These are phyloP conservation scores for Pachyuromys duprasi DNA, from an alignment of 2,797 vertebrate genomes.

Conservation along the genomic window DNA sequence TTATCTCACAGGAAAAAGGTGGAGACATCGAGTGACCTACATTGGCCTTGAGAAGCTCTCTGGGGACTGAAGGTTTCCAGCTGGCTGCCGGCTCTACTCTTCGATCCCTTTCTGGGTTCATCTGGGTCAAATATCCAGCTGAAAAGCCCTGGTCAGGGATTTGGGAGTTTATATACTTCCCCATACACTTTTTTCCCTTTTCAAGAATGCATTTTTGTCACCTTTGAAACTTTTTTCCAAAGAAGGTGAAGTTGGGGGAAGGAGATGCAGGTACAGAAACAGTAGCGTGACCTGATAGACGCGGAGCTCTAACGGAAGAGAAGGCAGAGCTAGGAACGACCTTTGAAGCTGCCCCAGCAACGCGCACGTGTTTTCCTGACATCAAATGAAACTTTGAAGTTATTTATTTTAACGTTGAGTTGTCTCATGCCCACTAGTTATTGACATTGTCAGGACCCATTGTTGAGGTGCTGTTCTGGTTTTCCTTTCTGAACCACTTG, in stretches of 20 bases:
- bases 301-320: not conserved
- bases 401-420: conserved; percentile 55
- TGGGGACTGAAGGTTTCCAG: not conserved
- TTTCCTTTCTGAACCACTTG: conserved; percentile 42
- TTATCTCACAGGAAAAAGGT: not conserved
- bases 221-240: not conserved
- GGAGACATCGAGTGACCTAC: not conserved
- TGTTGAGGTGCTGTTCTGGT: conserved; percentile 60
- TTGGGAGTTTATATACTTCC: not conserved
- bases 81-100: not conserved
- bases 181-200: not conserved
- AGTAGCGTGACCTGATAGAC: not conserved
- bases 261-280: no score
- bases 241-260: not conserved
- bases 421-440: conserved; percentile 66
- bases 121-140: not conserved
- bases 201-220: not conserved
- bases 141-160: not conserved
- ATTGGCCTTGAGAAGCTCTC: not conserved
- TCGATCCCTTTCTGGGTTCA: not conserved
- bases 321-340: not conserved
- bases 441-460: conserved; percentile 41
- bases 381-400: conserved; percentile 80
- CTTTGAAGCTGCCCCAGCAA: conserved; percentile 68
- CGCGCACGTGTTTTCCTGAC: conserved; percentile 27